Base-by-base conservation (phyloP, 2,797 vertebrate genomes). In the Selene dorsalis region DNA sequence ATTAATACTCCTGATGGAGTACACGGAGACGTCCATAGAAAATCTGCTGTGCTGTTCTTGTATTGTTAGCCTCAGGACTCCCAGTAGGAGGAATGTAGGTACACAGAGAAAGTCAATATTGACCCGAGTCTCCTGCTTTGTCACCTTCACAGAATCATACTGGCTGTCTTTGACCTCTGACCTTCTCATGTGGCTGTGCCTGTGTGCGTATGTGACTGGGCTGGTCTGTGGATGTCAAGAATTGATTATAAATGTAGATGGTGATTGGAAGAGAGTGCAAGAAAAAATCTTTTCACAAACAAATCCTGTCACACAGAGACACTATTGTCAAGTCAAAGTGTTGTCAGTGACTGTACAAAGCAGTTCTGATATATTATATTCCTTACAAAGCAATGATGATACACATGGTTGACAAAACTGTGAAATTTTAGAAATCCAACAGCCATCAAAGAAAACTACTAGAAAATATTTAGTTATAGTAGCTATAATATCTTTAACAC, bases 81-180 rank as follows among this genome's bases (percentile, higher is more conserved):
- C 75, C 80, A 74, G 88, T 39, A 48, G 75, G 66, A 86, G 82
- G 88, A 93, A 91, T 90, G 87, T 71, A 64, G 48, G 52, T 69
- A 84, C 68, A 83, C 73, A 87, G 62, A 77, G 48, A 72, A 50
- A 64, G 87, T 87, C 89, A 93, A 94, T 94, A 92, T 94, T 94
- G 88, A 90, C 72, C 68, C 0, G 14, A 76, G 69, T 74, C 59
- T 76, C 53, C 60, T 3, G 16, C 80, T 81, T 86, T 83, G 82
- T 89, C 79, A 66, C 84, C 53, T 73, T 87, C 45, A 71, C 64
- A 86, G 82, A 88, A 77, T 69, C 84, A 75, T 74, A 43, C 45
- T 24, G 67, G 82, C 87, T 88, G 80, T 61, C 71, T 85, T 58
- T 87, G 84, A 85, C 87, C 86, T 91, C 66, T 91, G 89, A 89